These are phyloP conservation scores for Karalla daura DNA, from an alignment of 2,797 vertebrate genomes.

Conservation along the genomic window DNA sequence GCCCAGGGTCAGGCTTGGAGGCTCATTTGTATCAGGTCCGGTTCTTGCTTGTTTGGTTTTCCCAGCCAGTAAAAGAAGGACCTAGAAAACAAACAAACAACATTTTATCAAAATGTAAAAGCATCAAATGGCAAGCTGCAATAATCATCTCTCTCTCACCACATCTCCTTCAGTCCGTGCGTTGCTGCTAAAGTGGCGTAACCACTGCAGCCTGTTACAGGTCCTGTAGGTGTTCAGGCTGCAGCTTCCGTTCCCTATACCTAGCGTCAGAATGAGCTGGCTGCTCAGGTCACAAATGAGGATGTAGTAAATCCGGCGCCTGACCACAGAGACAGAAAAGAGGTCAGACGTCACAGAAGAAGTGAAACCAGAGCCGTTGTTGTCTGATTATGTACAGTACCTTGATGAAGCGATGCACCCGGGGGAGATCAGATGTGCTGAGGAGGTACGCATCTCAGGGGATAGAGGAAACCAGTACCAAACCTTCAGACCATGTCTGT, in stretches of 20 bases:
- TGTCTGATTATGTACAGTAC: background rate
- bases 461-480: background rate
- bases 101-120: background rate
- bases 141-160: slow-evolving; percentile 17
- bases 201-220: slow-evolving; percentile 9
- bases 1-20: background rate
- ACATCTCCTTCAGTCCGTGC: slow-evolving; percentile 17
- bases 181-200: slow-evolving; percentile 13
- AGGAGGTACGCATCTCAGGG: background rate
- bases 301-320: slow-evolving; percentile 38
- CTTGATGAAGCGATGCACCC: slow-evolving; percentile 30
- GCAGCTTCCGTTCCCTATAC: background rate
- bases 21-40: background rate
- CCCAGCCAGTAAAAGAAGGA: slow-evolving; percentile 32
- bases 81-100: slow-evolving; percentile 23
- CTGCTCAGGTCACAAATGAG: slow-evolving; percentile 12
- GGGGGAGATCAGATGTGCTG: background rate
- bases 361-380: background rate
- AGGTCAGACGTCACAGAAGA: background rate
- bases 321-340: slow-evolving; percentile 20
- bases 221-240: slow-evolving; percentile 11
- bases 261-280: slow-evolving; percentile 2
- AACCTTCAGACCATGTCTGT: background rate
- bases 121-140: background rate
- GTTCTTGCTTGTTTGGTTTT: background rate